Evolutionary conservation across 2,888 invertebrate species (phyloP).

Genomic region (Halictus quadricinctus): DNA sequence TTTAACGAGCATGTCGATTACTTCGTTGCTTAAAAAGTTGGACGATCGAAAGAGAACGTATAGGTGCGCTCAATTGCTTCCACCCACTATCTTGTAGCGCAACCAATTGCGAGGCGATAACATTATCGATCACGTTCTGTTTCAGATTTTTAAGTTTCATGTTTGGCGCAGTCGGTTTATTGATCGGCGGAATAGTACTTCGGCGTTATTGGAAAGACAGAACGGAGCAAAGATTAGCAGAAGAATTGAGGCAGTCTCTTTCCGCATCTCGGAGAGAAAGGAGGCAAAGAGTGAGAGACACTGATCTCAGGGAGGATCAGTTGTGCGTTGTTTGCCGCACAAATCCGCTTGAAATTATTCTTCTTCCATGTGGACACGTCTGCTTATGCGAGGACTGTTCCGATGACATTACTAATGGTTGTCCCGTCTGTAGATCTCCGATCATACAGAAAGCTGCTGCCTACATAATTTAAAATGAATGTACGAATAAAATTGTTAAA

Average conservation of each 20-base stretch:
- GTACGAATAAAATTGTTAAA: slow-evolving; percentile 24
- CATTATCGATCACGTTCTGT: not conserved
- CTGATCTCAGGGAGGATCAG: slow-evolving; percentile 86
- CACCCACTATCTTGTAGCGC: not conserved
- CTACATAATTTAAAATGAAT: slow-evolving; percentile 86
- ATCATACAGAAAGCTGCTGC: slow-evolving; percentile 90
- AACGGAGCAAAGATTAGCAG: slow-evolving; percentile 85
- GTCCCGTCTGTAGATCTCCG: slow-evolving; percentile 91
- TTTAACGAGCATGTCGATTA: slow-evolving; percentile 90
- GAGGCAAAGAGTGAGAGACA: slow-evolving; percentile 86
- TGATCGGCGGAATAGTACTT: slow-evolving; percentile 83
- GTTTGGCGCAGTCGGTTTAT: slow-evolving; percentile 84
- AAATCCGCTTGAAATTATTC: slow-evolving; percentile 93
- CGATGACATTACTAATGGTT: slow-evolving; percentile 87
- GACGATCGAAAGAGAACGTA: slow-evolving; percentile 88
- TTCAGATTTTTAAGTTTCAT: slow-evolving; percentile 83
- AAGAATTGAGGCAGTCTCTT: slow-evolving; percentile 82
- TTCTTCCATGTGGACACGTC: slow-evolving; percentile 95
- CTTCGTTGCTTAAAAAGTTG: slow-evolving; percentile 88
- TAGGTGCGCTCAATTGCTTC: slow-evolving; percentile 82
- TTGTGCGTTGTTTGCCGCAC: slow-evolving; percentile 93
- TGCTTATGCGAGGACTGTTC: slow-evolving; percentile 94
- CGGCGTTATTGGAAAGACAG: slow-evolving; percentile 83
- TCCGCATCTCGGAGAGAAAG: slow-evolving; percentile 87
- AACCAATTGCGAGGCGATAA: not conserved